phyloP scores from a whole-genome alignment of 92 coral and sea anemone species.

The Micromussa lordhowensis region DNA sequence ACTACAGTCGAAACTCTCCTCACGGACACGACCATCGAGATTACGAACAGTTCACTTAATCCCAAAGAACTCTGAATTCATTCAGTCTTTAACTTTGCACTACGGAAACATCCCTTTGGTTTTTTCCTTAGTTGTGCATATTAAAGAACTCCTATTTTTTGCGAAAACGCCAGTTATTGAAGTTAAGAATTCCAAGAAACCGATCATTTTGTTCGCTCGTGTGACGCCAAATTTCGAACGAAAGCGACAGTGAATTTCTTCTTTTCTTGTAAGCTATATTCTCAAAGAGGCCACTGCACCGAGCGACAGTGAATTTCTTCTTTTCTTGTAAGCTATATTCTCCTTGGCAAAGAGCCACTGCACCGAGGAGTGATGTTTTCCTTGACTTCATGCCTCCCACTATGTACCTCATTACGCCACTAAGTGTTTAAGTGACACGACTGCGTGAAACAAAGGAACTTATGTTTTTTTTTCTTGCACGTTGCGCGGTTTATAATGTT shows the following conservation, averaged over 20 bases:
- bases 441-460: constrained; percentile 12
- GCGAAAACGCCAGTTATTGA: not conserved
- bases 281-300: not conserved
- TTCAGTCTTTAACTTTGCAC: too few species aligned
- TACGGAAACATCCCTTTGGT: too few species aligned
- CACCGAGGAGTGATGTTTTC: not conserved
- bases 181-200: not conserved
- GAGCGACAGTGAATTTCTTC: not conserved
- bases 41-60: too few species aligned
- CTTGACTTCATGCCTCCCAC: constrained; percentile 10
- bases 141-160: not conserved
- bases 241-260: not conserved
- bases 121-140: too few species aligned
- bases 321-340: not conserved
- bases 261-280: not conserved
- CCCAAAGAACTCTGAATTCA: not conserved
- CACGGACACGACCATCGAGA: too few species aligned
- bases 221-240: not conserved
- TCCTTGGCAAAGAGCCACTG: not conserved
- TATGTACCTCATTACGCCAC: constrained; percentile 9
- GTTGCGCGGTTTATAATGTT: constrained; percentile 29
- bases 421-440: constrained; percentile 26
- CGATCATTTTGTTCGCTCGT: not conserved
- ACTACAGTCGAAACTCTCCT: too few species aligned
- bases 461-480: not conserved